phyloP scores from a whole-genome alignment of 2,888 invertebrate species.

The Muschampia staudingeri region DNA sequence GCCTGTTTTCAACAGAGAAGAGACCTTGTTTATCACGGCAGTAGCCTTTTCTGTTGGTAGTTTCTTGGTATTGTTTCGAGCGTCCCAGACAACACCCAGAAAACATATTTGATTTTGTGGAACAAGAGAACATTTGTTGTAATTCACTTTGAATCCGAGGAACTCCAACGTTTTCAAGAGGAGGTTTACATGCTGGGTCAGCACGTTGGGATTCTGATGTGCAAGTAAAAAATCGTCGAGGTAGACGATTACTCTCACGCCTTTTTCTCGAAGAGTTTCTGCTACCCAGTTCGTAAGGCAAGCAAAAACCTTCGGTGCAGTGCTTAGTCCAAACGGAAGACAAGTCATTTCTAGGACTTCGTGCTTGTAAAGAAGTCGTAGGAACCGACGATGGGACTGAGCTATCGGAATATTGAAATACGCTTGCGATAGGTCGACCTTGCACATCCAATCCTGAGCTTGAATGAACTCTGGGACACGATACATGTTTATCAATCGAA shows the following conservation, averaged over 20 bases:
- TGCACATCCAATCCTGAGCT: slow-evolving; percentile 57
- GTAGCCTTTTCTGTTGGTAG: slow-evolving; percentile 28
- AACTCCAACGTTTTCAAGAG: slow-evolving; percentile 25
- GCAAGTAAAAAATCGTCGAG: slow-evolving; percentile 65
- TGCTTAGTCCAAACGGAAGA: slow-evolving; percentile 61
- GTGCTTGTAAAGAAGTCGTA: slow-evolving; percentile 54
- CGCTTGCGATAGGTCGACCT: slow-evolving; percentile 64
- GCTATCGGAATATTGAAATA: slow-evolving; percentile 62
- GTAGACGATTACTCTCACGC: slow-evolving; percentile 63
- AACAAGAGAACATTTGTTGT: slow-evolving; percentile 28
- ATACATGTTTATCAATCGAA: neutral
- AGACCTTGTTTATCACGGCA: neutral
- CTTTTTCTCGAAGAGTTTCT: slow-evolving; percentile 58
- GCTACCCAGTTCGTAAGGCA: slow-evolving; percentile 67
- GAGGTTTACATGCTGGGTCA: slow-evolving; percentile 16
- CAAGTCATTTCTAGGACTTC: slow-evolving; percentile 60
- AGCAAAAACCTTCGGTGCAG: slow-evolving; percentile 62
- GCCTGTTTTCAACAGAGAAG: neutral
- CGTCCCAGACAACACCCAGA: slow-evolving; percentile 33
- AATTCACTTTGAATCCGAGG: slow-evolving; percentile 57
- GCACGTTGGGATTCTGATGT: slow-evolving; percentile 43
- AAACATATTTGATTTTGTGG: slow-evolving; percentile 32
- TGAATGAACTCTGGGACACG: slow-evolving; percentile 25
- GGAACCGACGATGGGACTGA: slow-evolving; percentile 56
- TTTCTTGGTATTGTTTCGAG: slow-evolving; percentile 8